Evolutionary conservation across 2,888 invertebrate species (phyloP), one percentile per base, ranked within the genome.

Genomic region (Silvanus unidentatus): DNA sequence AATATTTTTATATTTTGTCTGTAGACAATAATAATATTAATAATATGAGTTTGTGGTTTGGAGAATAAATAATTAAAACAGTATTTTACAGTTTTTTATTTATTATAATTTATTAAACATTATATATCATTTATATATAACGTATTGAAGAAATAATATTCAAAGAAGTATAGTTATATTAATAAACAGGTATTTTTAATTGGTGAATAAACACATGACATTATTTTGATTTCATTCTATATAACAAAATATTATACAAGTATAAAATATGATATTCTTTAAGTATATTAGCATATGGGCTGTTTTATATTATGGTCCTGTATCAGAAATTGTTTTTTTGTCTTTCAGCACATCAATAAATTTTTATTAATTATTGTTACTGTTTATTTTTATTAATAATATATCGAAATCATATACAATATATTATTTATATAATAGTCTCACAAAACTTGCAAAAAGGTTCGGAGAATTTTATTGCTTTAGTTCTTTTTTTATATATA

Each of bases 61-160:
- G 32, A 12, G 8, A 28, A 28, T 16, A 8, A 39, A 39, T 39
- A 22, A 32, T 8, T 32, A 32, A n/a, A 32, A 32, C 32, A 32
- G 5, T 32, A 32, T 43, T 43, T 39, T 35, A 40, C 44, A 50
- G 32, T 50, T 45, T 42, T 47, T 50, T 50, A 48, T 50, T 48
- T 48, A 38, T 48, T 43, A 48, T 53, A 47, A 50, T 54, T 54
- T 44, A 54, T 49, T 53, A 51, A 55, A 57, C 53, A 55, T 52
- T 49, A 49, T 52, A 32, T 32, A 32, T 32, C 9, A 37, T 12
- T 52, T 49, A 49, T 52, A 32, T 32, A 32, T 32, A 37, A 37
- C 37, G 16, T 37, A 37, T 22, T 54, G 55, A 49, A 53, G 54
- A 50, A 50, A 55, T 47, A 49, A 52, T 52, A 51, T 44, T 42